These are phyloP conservation scores for Siderastrea radians DNA, from an alignment of 92 coral and sea anemone genomes.

Conservation along the genomic window DNA sequence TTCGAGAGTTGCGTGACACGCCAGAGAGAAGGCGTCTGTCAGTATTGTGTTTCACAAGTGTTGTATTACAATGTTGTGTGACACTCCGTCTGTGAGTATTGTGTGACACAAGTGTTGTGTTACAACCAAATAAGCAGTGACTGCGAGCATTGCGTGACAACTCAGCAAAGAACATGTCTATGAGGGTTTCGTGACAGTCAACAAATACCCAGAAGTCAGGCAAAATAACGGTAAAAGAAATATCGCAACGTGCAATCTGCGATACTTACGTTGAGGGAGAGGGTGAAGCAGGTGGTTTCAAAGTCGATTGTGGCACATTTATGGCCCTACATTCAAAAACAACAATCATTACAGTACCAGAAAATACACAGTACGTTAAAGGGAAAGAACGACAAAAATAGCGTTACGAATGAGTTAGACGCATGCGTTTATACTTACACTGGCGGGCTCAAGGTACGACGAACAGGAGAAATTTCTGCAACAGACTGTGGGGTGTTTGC, in stretches of 20 bases:
- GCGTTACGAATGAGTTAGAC: slow-evolving; percentile 9
- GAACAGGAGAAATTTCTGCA: slow-evolving; percentile 11
- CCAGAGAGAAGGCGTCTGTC: background rate
- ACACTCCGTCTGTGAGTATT: background rate
- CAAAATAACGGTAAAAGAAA: background rate
- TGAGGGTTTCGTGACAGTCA: background rate
- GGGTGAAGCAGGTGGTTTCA: slow-evolving; percentile 16
- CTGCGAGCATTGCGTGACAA: background rate
- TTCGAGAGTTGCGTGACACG: background rate
- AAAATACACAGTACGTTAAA: background rate
- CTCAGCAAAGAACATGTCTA: background rate
- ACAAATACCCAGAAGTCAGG: no score
- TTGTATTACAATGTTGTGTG: no score
- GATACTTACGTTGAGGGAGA: slow-evolving; percentile 45
- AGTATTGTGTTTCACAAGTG: no score
- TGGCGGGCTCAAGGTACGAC: slow-evolving; percentile 59
- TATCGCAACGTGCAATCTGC: background rate
- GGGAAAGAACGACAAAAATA: background rate
- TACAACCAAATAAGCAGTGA: background rate
- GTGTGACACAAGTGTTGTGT: background rate
- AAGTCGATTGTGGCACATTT: background rate
- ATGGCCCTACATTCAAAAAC: background rate
- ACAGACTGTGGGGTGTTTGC: slow-evolving; percentile 19
- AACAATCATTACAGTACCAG: background rate
- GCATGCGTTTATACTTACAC: slow-evolving; percentile 66